phyloP scores from a whole-genome alignment of 1,140 invertebrate genomes.

The Zaprionus nigranus region DNA sequence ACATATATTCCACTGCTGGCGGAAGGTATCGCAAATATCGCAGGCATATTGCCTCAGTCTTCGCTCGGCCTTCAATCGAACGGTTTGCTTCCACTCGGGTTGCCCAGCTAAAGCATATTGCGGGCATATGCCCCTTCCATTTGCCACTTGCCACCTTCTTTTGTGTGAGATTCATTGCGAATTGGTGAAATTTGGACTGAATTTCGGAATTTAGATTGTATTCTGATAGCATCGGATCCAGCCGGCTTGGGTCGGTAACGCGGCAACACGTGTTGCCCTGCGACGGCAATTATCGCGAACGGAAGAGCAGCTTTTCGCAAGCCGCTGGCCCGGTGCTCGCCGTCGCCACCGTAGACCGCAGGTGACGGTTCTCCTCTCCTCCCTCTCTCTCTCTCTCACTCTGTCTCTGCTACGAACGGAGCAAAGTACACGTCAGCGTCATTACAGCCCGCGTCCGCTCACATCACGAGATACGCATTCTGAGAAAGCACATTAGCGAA shows the following conservation, averaged over 20 bases:
- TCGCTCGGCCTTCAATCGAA: conserved; percentile 30
- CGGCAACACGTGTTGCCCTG: conserved; percentile 39
- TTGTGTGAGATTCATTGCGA: background rate
- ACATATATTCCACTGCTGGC: conserved; percentile 8
- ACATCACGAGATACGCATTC: conserved; percentile 33
- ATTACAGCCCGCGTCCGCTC: conserved; percentile 4
- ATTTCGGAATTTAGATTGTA: background rate
- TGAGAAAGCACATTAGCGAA: conserved; percentile 11
- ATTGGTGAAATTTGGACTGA: background rate
- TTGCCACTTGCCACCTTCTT: background rate
- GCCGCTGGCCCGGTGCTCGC: background rate
- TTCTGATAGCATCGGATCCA: background rate
- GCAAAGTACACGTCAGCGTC: conserved; percentile 49
- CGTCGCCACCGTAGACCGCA: background rate
- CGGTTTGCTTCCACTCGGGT: conserved; percentile 19
- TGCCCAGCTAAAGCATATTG: background rate
- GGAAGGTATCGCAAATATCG: conserved; percentile 33
- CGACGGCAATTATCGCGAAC: background rate
- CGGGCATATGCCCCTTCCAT: background rate
- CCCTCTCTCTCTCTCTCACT: background rate
- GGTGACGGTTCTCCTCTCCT: background rate
- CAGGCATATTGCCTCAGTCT: conserved; percentile 33
- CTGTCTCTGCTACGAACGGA: background rate
- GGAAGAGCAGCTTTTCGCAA: background rate
- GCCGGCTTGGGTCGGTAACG: background rate